Conservation (phyloP, 92 coral and sea anemone species). For the Parazoanthus atlanticus region DNA sequence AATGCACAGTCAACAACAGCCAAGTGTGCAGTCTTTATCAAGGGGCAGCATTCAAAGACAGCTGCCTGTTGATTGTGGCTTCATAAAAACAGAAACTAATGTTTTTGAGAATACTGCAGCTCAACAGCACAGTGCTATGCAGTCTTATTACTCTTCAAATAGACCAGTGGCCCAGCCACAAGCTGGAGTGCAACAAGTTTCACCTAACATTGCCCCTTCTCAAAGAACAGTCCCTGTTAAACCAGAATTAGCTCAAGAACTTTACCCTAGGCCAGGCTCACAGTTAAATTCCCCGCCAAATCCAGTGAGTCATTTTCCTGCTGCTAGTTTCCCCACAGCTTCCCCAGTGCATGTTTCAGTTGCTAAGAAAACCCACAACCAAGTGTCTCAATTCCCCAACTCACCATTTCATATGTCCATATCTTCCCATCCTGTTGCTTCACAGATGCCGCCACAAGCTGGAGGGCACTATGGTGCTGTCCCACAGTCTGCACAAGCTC, state of each 20-base stretch:
- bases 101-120: neutral
- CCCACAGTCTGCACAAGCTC: neutral
- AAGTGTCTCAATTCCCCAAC: neutral
- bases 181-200: neutral
- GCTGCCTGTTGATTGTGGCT: neutral
- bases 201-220: neutral
- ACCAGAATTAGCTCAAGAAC: conserved; percentile 8
- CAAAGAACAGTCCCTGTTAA: neutral
- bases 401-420: conserved; percentile 32
- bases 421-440: conserved; percentile 7
- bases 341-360: neutral
- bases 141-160: neutral
- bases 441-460: conserved; percentile 33
- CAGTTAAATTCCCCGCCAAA: neutral
- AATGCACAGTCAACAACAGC: neutral
- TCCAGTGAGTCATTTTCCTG: neutral
- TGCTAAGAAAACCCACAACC: neutral
- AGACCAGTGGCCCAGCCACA: neutral
- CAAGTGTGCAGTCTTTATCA: neutral
- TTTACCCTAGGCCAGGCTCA: conserved; percentile 5
- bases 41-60: neutral
- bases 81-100: neutral
- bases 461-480: conserved; percentile 16
- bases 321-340: neutral
- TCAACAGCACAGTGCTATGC: neutral